Conservation (phyloP, 2,888 invertebrate species). For the Invenusta paracnida region DNA sequence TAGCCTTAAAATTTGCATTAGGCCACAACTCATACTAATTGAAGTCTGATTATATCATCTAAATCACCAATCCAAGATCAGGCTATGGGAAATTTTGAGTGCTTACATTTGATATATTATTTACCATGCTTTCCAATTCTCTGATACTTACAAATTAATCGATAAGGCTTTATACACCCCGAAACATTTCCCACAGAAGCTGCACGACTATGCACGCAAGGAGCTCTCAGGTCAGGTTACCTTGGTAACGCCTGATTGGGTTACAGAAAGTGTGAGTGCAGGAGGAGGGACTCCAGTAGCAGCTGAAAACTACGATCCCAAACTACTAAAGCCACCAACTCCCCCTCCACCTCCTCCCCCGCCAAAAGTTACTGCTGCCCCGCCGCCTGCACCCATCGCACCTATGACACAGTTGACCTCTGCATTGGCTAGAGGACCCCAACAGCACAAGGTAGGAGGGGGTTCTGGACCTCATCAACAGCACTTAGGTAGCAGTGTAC, state of each 20-base stretch:
- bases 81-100: too few species aligned
- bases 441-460: too few species aligned
- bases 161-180: too few species aligned
- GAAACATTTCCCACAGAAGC: background rate
- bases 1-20: too few species aligned
- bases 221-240: background rate
- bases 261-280: slow-evolving; percentile 30
- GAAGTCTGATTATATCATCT: too few species aligned
- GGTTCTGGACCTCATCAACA: background rate
- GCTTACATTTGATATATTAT: too few species aligned
- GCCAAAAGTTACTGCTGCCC: background rate
- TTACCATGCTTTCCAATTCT: too few species aligned
- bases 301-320: slow-evolving; percentile 30
- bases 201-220: background rate
- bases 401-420: background rate
- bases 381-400: background rate
- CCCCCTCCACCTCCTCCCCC: background rate
- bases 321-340: slow-evolving; percentile 11
- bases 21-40: too few species aligned
- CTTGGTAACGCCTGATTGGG: slow-evolving; percentile 41
- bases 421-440: background rate
- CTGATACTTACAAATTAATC: too few species aligned
- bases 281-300: background rate
- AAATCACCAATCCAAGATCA: too few species aligned
- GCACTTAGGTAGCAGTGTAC: background rate